These are phyloP conservation scores for Thamnophis elegans DNA, from an alignment of 2,797 vertebrate genomes.

Conservation along the genomic window DNA sequence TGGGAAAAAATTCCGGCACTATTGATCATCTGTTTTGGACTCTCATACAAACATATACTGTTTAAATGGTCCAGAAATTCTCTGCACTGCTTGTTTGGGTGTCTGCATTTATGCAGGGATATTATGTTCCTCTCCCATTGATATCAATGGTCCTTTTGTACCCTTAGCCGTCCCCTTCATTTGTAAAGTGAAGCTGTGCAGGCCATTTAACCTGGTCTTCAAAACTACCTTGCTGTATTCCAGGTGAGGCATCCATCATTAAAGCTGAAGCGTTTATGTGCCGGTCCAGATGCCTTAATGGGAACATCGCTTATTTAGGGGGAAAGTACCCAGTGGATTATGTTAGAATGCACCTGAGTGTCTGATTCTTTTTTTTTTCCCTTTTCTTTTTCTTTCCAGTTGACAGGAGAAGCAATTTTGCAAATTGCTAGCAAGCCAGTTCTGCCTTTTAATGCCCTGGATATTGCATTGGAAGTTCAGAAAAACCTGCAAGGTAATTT, in stretches of 20 bases:
- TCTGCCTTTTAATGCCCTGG: conserved; percentile 89
- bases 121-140: not conserved
- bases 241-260: not conserved
- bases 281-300: not conserved
- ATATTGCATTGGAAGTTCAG: conserved; percentile 89
- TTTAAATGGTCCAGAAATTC: not conserved
- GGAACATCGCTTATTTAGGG: not conserved
- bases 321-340: not conserved
- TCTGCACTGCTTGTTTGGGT: not conserved
- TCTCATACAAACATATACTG: not conserved
- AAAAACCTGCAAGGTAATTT: conserved; percentile 89
- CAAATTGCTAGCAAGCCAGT: conserved; percentile 85
- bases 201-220: not conserved
- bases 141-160: not conserved
- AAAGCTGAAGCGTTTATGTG: not conserved
- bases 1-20: not conserved
- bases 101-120: not conserved
- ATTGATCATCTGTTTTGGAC: not conserved
- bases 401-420: conserved; percentile 88
- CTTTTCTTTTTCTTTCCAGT: conserved; percentile 74
- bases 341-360: conserved; percentile 46
- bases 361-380: not conserved
- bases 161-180: not conserved
- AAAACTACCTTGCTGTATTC: not conserved
- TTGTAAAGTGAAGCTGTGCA: not conserved